phyloP scores from a whole-genome alignment of 2,888 invertebrate species.

The Endomychus coccineus region DNA sequence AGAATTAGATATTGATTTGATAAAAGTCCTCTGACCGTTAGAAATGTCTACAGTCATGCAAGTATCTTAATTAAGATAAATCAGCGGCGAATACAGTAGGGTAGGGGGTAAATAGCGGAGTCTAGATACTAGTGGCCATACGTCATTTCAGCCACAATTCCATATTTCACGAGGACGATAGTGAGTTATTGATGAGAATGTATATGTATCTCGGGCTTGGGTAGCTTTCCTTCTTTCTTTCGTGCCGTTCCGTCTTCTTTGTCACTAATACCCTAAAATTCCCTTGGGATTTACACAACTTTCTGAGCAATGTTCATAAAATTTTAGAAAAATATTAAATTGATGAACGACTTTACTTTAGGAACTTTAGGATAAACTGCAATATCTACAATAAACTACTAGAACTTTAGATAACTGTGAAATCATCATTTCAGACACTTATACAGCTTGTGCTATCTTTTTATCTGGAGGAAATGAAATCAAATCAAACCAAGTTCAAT shows the following conservation, averaged over 20 bases:
- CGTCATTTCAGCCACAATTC: conserved; percentile 34
- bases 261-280: conserved; percentile 31
- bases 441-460: too few species aligned
- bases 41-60: too few species aligned
- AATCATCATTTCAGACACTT: too few species aligned
- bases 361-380: too few species aligned
- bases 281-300: conserved; percentile 25
- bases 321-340: conserved; percentile 30
- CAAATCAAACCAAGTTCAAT: too few species aligned
- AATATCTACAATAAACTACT: too few species aligned
- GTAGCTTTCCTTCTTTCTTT: conserved; percentile 25
- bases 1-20: too few species aligned
- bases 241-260: conserved; percentile 28
- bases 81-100: conserved; percentile 12
- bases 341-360: conserved; percentile 35
- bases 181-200: conserved; percentile 36
- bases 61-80: conserved; percentile 18
- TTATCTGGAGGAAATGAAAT: too few species aligned
- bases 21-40: too few species aligned
- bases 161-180: conserved; percentile 36
- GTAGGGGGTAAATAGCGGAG: conserved; percentile 11
- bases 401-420: too few species aligned
- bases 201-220: conserved; percentile 30
- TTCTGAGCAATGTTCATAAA: conserved; percentile 26
- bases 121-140: conserved; percentile 21